phyloP scores from a whole-genome alignment of 2,113 vertebrate genomes.

The Ceratotherium simum region DNA sequence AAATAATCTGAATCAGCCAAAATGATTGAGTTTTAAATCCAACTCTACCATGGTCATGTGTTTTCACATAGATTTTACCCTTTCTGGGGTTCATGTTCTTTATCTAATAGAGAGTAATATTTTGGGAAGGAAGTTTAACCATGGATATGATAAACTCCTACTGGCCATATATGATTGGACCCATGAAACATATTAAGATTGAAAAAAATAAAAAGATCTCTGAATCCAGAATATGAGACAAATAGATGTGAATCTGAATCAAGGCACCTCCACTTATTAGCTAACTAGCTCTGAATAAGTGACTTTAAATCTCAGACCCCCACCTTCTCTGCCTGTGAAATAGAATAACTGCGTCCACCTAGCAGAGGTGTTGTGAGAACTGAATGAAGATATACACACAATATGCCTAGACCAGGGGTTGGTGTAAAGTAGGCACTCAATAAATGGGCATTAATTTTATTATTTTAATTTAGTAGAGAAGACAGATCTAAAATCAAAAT shows the following conservation, averaged over 20 bases:
- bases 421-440: neutral
- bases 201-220: neutral
- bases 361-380: neutral
- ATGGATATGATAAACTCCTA: neutral
- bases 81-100: neutral
- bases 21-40: neutral
- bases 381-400: neutral
- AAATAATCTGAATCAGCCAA: neutral
- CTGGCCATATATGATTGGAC: neutral
- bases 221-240: neutral
- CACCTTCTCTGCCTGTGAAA: neutral
- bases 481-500: neutral
- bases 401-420: neutral
- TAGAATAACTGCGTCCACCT: neutral
- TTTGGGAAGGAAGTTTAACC: neutral
- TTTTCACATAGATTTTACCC: neutral
- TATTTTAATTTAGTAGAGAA: conserved; percentile 36
- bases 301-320: neutral
- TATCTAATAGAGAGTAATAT: neutral
- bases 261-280: neutral
- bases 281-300: neutral
- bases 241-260: neutral
- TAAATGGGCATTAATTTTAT: neutral
- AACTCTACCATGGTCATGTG: neutral
- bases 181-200: neutral